A percentile compares a stretch with the other conserved stretches of the same genome.
Conservation (phyloP, 2,797 vertebrate genomes). For the Sciurus vulgaris region DNA sequence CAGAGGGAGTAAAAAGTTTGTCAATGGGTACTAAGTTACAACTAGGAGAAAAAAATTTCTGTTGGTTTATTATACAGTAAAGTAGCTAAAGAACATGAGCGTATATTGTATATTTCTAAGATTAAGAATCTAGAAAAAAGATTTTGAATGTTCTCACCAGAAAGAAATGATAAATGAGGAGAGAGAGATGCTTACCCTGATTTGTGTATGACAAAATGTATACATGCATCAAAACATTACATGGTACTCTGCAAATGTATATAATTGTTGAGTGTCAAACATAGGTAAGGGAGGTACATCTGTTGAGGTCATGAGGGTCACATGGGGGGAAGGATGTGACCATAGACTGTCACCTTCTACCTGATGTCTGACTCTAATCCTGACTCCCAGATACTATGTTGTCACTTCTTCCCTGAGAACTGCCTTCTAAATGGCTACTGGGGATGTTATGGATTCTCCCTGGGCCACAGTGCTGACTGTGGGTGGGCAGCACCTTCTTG, state of each 20-base stretch:
- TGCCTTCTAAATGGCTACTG: not conserved
- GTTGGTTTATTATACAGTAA: not conserved
- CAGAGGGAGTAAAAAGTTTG: too few relatives aligned
- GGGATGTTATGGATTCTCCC: not conserved
- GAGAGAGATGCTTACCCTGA: not conserved
- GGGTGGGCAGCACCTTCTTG: not conserved
- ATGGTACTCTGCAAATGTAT: not conserved
- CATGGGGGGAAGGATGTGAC: not conserved
- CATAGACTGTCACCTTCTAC: not conserved
- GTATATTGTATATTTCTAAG: not conserved
- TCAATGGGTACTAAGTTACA: not conserved
- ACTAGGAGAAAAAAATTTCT: not conserved
- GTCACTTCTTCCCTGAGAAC: not conserved
- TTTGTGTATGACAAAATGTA: not conserved
- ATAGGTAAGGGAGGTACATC: not conserved
- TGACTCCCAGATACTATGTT: not conserved
- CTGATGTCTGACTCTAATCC: not conserved
- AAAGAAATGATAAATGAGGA: not conserved
- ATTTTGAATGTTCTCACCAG: not conserved
- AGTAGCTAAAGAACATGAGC: not conserved
- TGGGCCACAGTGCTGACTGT: not conserved
- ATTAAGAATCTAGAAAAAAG: not conserved
- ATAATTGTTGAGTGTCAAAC: not conserved
- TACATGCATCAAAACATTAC: not conserved
- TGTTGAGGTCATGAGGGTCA: not conserved